A percentile compares a stretch with the other conserved stretches of the same genome.
Evolutionary conservation across 2,797 vertebrate genomes (phyloP).

Genomic region (Staurois parvus): DNA sequence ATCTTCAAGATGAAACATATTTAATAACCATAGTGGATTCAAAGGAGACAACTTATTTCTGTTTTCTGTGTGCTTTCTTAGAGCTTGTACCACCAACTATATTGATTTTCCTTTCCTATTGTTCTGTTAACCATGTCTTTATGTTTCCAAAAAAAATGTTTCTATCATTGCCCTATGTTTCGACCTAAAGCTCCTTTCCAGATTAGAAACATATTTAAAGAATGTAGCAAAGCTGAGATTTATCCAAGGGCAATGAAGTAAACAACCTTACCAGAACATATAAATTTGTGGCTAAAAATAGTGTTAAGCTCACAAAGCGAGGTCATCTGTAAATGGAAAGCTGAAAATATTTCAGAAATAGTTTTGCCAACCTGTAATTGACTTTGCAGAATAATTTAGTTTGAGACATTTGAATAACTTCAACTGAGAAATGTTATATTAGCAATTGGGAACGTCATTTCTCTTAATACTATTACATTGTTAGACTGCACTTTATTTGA

Average conservation of each 20-base stretch:
- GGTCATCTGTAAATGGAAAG: neutral
- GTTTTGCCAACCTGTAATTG: neutral
- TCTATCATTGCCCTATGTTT: too few relatives aligned
- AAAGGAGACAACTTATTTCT: neutral
- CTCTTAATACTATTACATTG: neutral
- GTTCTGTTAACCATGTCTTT: neutral
- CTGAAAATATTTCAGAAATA: neutral
- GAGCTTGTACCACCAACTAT: neutral
- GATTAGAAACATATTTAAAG: too few relatives aligned
- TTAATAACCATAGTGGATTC: too few relatives aligned
- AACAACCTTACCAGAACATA: too few relatives aligned
- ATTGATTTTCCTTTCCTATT: neutral
- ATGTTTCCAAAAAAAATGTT: neutral
- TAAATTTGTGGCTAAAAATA: too few relatives aligned
- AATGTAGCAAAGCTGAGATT: too few relatives aligned
- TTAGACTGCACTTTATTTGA: neutral
- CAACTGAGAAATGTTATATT: neutral
- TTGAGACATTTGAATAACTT: neutral
- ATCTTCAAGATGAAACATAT: too few relatives aligned
- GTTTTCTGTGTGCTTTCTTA: neutral
- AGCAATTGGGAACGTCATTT: neutral
- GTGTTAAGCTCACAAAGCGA: too few relatives aligned
- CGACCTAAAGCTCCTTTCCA: too few relatives aligned
- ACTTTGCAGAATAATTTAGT: neutral
- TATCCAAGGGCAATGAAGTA: too few relatives aligned